Conservation (phyloP, 2,113 vertebrate genomes). For the Hystrix cristata region DNA sequence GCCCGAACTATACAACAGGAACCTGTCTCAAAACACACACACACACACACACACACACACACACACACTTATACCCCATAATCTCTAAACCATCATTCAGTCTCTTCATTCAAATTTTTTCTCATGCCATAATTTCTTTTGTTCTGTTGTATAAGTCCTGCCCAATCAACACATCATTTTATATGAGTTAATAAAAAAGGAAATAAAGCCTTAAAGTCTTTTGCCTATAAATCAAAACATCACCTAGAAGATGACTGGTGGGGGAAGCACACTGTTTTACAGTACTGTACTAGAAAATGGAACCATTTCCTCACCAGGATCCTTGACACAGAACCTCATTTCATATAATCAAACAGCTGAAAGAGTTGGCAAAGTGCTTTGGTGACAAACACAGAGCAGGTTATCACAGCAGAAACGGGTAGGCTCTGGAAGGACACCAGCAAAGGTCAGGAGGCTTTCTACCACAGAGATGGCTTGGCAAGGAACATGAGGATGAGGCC, state of each 20-base stretch:
- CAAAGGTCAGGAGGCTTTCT: slow-evolving; percentile 19
- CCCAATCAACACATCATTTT: slow-evolving; percentile 34
- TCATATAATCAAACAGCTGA: neutral
- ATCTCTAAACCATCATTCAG: neutral
- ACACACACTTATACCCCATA: neutral
- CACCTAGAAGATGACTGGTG: neutral
- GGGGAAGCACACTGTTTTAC: neutral
- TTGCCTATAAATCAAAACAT: neutral
- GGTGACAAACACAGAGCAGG: neutral
- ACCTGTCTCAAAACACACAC: neutral
- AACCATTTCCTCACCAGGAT: neutral
- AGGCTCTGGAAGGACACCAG: slow-evolving; percentile 19
- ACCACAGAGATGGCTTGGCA: neutral
- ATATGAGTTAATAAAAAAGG: neutral
- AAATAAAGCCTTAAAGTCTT: neutral
- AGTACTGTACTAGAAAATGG: neutral
- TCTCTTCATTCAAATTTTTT: slow-evolving; percentile 43
- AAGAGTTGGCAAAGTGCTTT: neutral
- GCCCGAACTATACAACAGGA: neutral
- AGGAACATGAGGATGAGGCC: neutral
- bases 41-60: too few relatives aligned
- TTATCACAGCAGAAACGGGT: slow-evolving; percentile 2
- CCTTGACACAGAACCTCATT: neutral
- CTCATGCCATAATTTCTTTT: neutral
- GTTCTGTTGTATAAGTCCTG: neutral